These are phyloP conservation scores for Brachionus plicatilis DNA, from an alignment of 1,140 invertebrate species.

Conservation along the genomic window DNA sequence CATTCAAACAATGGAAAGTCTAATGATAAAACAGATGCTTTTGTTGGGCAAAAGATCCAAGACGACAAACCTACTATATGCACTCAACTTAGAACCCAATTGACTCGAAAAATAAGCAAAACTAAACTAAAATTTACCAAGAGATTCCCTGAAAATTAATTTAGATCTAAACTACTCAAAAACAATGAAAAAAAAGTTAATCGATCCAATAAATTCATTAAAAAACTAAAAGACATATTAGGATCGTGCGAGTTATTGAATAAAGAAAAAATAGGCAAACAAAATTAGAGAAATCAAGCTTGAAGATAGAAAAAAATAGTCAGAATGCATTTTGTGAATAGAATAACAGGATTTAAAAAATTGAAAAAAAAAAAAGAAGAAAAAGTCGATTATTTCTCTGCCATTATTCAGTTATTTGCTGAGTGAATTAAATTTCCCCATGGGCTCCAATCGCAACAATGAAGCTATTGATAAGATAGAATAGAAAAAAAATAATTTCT, in stretches of 20 bases:
- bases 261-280: no score
- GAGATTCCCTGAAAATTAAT: background rate
- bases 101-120: background rate
- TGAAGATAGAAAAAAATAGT: no score
- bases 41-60: background rate
- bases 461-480: constrained; percentile 21
- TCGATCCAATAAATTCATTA: no score
- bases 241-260: no score
- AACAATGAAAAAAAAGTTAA: background rate
- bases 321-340: background rate
- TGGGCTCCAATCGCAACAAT: background rate
- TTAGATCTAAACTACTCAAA: background rate
- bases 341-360: constrained; percentile 6
- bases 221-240: no score
- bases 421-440: constrained; percentile 9
- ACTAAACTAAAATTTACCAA: background rate
- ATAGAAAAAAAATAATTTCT: background rate
- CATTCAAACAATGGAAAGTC: background rate
- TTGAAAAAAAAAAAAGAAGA: constrained; percentile 14
- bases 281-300: no score
- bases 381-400: constrained; percentile 10
- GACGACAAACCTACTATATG: no score
- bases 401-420: background rate
- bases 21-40: background rate
- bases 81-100: background rate